These are phyloP conservation scores for Falco naumanni DNA, from an alignment of 2,797 vertebrate species.

Conservation along the genomic window DNA sequence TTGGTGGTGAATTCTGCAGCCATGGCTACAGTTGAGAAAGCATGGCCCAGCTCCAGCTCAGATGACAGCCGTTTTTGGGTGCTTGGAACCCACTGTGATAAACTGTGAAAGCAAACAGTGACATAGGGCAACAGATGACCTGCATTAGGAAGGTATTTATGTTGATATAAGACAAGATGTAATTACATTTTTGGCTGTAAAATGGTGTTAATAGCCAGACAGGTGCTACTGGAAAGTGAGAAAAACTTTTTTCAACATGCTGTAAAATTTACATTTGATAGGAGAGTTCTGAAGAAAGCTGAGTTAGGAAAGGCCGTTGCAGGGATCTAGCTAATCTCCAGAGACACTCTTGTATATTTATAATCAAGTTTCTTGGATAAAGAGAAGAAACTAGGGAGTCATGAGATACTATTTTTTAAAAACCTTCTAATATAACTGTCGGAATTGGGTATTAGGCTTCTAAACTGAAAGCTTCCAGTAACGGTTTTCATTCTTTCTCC, in stretches of 20 bases:
- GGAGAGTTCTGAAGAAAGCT: neutral
- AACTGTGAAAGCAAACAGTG: slow-evolving; percentile 66
- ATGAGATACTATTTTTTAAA: neutral
- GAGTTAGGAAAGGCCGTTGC: neutral
- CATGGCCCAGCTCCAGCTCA: slow-evolving; percentile 42
- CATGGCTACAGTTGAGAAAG: neutral
- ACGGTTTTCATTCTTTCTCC: neutral
- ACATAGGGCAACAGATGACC: slow-evolving; percentile 29
- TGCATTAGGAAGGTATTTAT: slow-evolving; percentile 55
- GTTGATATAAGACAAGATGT: slow-evolving; percentile 26
- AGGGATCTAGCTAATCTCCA: neutral
- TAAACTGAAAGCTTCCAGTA: neutral
- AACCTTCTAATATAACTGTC: neutral
- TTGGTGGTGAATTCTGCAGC: neutral
- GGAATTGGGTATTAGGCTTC: neutral
- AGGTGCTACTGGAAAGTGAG: slow-evolving; percentile 55
- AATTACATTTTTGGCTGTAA: slow-evolving; percentile 45
- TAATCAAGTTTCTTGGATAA: neutral
- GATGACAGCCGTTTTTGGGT: neutral
- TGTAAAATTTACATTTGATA: slow-evolving; percentile 24
- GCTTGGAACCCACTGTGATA: slow-evolving; percentile 23
- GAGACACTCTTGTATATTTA: neutral
- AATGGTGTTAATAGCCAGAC: slow-evolving; percentile 46
- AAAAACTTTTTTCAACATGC: neutral
- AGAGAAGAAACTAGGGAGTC: neutral